Evolutionary conservation across 2,797 vertebrate genomes (phyloP).

Genomic region (Phataginus tetradactyla): DNA sequence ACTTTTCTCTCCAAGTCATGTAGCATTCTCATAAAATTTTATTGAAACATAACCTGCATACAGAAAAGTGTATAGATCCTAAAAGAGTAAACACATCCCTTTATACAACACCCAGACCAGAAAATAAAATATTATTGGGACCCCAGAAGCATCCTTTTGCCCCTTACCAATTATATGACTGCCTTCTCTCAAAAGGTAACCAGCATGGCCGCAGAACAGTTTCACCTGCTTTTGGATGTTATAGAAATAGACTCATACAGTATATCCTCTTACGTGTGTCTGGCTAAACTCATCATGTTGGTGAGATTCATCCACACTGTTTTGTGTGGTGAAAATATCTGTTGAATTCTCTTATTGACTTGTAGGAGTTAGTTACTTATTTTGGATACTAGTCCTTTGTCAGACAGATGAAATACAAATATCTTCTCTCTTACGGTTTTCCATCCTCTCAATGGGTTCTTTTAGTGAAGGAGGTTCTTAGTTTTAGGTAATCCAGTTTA

Average conservation of each 20-base stretch:
- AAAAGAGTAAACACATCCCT: not conserved
- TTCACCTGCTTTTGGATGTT: not conserved
- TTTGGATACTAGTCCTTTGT: not conserved
- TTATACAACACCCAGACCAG: not conserved
- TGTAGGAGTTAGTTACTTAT: not conserved
- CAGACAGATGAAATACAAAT: not conserved
- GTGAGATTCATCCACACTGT: not conserved
- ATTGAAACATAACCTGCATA: not conserved
- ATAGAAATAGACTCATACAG: not conserved
- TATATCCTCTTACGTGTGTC: not conserved
- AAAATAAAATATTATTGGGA: slow-evolving; percentile 28
- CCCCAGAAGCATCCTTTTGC: not conserved
- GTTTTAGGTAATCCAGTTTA: not conserved
- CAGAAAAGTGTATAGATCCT: not conserved
- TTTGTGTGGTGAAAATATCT: not conserved
- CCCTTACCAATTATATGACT: not conserved
- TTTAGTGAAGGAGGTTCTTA: not conserved
- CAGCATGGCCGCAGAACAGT: not conserved
- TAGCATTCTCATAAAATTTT: not conserved
- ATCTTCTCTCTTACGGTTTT: not conserved
- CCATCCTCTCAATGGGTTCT: not conserved
- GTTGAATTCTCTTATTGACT: not conserved
- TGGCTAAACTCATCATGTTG: not conserved
- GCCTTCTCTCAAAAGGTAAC: not conserved
- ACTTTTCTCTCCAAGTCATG: not conserved